Percentiles rank a stretch among this genome's conserved stretches.
Conservation (phyloP, 23 tunicate species). For the Aplidium turbinatum region DNA sequence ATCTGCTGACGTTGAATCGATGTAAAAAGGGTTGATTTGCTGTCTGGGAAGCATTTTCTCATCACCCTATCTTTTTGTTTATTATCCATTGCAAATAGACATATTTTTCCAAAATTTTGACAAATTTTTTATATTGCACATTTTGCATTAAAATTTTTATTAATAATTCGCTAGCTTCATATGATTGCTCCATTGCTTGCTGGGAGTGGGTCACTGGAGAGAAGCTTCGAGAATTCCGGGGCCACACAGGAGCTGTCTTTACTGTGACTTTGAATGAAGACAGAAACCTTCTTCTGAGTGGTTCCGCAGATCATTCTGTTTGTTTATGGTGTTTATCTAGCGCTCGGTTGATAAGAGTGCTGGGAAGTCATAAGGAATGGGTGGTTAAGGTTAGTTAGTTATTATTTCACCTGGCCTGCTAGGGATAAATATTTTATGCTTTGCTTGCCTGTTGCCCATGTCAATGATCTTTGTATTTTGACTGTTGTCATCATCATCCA, state of each 20-base stretch:
- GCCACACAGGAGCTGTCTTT: background rate
- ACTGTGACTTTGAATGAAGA: background rate
- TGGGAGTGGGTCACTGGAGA: background rate
- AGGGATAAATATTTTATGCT: no score
- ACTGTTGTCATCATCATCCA: no score
- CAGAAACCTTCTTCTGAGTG: background rate
- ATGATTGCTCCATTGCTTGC: background rate
- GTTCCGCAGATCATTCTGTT: background rate
- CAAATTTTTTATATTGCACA: no score
- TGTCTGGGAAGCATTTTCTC: background rate
- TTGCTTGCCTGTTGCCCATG: no score
- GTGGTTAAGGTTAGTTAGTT: background rate
- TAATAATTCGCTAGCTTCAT: no score
- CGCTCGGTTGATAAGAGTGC: background rate
- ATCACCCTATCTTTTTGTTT: no score
- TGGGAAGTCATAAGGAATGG: background rate
- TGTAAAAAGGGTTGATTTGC: no score
- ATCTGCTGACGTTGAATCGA: no score
- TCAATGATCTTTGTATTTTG: no score
- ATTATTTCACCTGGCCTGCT: no score
- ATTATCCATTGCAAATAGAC: background rate
- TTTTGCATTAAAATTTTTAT: no score
- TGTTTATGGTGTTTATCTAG: background rate
- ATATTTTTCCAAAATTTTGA: no score
- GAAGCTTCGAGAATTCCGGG: background rate